Conservation (phyloP, 2,888 invertebrate genomes). For the Hoplodrina ambigua region DNA sequence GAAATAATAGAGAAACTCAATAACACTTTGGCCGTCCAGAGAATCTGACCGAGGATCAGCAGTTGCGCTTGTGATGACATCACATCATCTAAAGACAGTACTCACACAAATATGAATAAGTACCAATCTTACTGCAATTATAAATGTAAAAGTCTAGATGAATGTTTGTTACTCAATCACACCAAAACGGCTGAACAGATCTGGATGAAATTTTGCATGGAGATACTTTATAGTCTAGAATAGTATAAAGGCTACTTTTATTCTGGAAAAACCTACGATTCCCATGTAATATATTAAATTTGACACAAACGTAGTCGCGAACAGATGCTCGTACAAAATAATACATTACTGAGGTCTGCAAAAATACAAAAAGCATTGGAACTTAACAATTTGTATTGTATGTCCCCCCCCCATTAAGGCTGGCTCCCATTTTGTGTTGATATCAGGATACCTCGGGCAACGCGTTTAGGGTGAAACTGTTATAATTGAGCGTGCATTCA, state of each 20-base stretch:
- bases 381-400: constrained; percentile 49
- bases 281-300: too few species aligned
- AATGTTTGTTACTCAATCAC: too few species aligned
- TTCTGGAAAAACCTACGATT: too few species aligned
- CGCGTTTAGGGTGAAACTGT: constrained; percentile 43
- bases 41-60: not conserved
- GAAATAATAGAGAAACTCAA: too few species aligned
- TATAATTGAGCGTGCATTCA: constrained; percentile 60
- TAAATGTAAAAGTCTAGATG: too few species aligned
- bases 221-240: too few species aligned
- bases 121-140: constrained; percentile 1
- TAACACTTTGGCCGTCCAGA: too few species aligned
- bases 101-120: constrained; percentile 13
- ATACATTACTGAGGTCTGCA: constrained; percentile 9
- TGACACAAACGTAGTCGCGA: too few species aligned
- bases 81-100: not conserved
- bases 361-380: constrained; percentile 9
- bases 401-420: constrained; percentile 20
- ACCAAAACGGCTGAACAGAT: too few species aligned
- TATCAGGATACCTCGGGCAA: constrained; percentile 50
- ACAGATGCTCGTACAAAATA: constrained; percentile 4
- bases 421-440: constrained; percentile 51
- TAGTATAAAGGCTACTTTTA: too few species aligned
- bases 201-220: too few species aligned
- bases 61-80: not conserved